A percentile compares a stretch with the other conserved stretches of the same genome.
phyloP scores from a whole-genome alignment of 2,888 invertebrate genomes.

The Agrotis exclamationis region DNA sequence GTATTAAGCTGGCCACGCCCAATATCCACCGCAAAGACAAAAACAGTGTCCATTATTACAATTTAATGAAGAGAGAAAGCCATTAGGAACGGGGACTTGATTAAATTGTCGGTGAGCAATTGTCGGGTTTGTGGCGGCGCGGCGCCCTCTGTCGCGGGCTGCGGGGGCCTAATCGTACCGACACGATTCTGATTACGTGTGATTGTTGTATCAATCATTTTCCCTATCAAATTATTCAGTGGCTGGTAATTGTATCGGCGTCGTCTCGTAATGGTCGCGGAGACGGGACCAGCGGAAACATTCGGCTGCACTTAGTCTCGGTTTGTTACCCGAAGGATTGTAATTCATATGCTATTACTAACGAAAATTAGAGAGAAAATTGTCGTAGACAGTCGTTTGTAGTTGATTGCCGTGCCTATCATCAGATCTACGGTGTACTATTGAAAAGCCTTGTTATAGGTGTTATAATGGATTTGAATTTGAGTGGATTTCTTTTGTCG shows the following conservation, averaged over 20 bases:
- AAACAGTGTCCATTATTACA: conserved; percentile 87
- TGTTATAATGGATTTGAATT: conserved; percentile 43
- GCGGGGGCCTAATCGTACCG: conserved; percentile 85
- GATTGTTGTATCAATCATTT: conserved; percentile 91
- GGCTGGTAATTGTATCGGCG: conserved; percentile 89
- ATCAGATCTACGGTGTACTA: conserved; percentile 54
- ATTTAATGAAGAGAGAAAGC: conserved; percentile 89
- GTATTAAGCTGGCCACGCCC: conserved; percentile 76
- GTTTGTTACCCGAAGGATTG: conserved; percentile 87
- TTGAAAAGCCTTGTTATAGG: conserved; percentile 62
- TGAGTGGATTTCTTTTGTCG: conserved; percentile 37
- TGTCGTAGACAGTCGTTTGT: conserved; percentile 72
- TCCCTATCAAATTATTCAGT: conserved; percentile 90
- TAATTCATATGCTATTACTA: conserved; percentile 87
- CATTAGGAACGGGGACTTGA: conserved; percentile 87
- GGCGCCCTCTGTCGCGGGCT: conserved; percentile 78
- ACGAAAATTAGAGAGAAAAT: conserved; percentile 82
- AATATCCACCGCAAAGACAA: conserved; percentile 77
- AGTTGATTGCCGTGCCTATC: conserved; percentile 67
- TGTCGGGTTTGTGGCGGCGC: conserved; percentile 75
- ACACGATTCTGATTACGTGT: conserved; percentile 90
- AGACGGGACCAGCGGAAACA: conserved; percentile 82
- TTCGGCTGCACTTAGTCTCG: conserved; percentile 89
- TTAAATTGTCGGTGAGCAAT: conserved; percentile 87
- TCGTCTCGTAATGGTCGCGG: conserved; percentile 81